Base-by-base conservation (phyloP, 2,797 vertebrate genomes). In the Geotrypetes seraphini region DNA sequence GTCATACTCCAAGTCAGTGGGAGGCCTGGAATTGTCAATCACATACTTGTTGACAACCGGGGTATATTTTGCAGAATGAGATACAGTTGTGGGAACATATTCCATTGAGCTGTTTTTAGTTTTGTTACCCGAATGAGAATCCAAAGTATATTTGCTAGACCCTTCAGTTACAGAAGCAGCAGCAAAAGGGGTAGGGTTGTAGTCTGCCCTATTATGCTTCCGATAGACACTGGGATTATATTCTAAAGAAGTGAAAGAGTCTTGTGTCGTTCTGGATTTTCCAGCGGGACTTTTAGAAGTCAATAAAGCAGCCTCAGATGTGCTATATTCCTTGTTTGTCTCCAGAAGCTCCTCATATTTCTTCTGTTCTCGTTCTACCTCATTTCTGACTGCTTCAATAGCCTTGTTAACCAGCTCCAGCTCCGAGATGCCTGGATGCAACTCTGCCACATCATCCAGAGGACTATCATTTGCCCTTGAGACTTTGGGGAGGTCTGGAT, bases 1-100 rank as follows among this genome's bases (percentile, higher is more conserved):
- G 42, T 99, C 96, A 0, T 99, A 99, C 35, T 99, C 96, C 76
- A 98, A 72, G 52, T 98, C 93, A 0, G 93, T 96, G 10, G 83
- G 75, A 1, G 96, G 96, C 53, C 64, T 91, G 1, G 83, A 89
- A 50, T 83, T 85, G 49, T 98, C 96, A 6, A 99, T 49, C 3
- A 88, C 92, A 2, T 98, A 98, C 56, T 98, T 99, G 43, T 69
- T 62, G 19, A 66, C 29, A 0, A 64, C 26, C 10, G 71, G 61
- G 43, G 76, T 79, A 40, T 80, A 89, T 19, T 82, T 71, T 10
- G 54, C 64, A 3, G 48, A 57, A 57, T 82, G 82, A 7, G 59
- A 60, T 25, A 91, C 36, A 1, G 78, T 67, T 7, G 88, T 90
- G 25, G 96, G 96, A 14, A 97, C 73, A 0, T 99, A 99, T 31